A percentile compares a stretch with the other conserved stretches of the same genome.
Conservation (phyloP, 2,888 invertebrate genomes). For the Agrenia bidenticulata region DNA sequence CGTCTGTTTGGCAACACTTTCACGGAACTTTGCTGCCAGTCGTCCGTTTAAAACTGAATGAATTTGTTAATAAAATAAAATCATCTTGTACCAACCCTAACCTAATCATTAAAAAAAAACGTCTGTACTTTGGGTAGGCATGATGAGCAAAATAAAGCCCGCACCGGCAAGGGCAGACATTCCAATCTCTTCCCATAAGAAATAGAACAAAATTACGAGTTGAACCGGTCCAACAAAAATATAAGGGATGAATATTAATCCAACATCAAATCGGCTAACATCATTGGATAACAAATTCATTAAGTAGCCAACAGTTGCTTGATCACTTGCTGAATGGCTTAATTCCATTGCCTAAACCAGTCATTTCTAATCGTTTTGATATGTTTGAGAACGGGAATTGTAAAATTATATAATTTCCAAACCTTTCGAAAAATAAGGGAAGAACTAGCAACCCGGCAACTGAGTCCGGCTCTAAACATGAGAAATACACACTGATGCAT, state of each 20-base stretch:
- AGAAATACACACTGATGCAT: slow-evolving; percentile 80
- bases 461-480: slow-evolving; percentile 57
- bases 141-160: slow-evolving; percentile 71
- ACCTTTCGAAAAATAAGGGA: slow-evolving; percentile 84
- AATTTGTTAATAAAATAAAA: neutral
- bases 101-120: neutral
- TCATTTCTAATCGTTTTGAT: neutral
- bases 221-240: slow-evolving; percentile 86
- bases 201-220: slow-evolving; percentile 73
- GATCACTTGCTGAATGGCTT: slow-evolving; percentile 80
- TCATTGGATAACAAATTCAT: slow-evolving; percentile 93
- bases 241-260: slow-evolving; percentile 62
- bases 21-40: slow-evolving; percentile 62
- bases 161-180: slow-evolving; percentile 74
- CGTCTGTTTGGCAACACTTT: slow-evolving; percentile 59
- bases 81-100: too few species aligned
- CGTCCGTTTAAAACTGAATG: slow-evolving; percentile 54
- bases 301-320: slow-evolving; percentile 81
- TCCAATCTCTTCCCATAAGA: slow-evolving; percentile 76
- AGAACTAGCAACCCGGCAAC: slow-evolving; percentile 76
- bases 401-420: slow-evolving; percentile 9
- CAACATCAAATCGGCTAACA: slow-evolving; percentile 87
- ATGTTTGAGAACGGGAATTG: neutral
- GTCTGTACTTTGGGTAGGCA: slow-evolving; percentile 75
- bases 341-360: slow-evolving; percentile 73